These are phyloP conservation scores for Gallinago undulata DNA, from an alignment of 2,113 vertebrate species.

Conservation along the genomic window DNA sequence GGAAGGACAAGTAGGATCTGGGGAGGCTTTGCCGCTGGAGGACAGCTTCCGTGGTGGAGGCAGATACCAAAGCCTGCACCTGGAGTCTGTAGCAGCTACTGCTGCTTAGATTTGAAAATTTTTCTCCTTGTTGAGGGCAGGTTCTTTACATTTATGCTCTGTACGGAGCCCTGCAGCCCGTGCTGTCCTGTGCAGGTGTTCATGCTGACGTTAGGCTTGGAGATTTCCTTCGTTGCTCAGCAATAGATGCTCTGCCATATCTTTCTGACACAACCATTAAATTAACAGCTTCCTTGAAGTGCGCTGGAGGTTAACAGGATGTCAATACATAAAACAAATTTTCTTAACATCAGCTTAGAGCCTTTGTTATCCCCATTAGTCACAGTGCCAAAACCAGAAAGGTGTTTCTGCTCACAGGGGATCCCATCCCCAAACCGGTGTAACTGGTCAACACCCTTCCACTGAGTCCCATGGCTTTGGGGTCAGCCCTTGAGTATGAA, in stretches of 20 bases:
- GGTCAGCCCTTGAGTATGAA: not conserved
- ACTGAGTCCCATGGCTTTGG: not conserved
- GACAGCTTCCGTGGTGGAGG: not conserved
- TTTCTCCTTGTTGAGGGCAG: not conserved
- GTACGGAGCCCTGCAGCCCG: not conserved
- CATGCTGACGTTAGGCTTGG: not conserved
- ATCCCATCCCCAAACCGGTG: not conserved
- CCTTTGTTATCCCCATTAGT: not conserved
- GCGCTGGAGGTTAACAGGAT: slow-evolving; percentile 21
- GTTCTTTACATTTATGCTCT: not conserved
- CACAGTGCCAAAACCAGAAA: not conserved
- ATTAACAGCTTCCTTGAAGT: slow-evolving; percentile 28
- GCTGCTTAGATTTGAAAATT: not conserved
- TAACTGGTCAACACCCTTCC: not conserved
- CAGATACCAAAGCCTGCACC: not conserved
- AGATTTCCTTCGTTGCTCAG: not conserved
- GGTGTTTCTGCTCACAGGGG: not conserved
- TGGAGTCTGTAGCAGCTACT: not conserved
- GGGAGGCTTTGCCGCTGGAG: not conserved
- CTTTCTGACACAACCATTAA: not conserved
- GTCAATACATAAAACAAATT: not conserved
- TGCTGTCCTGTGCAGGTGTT: not conserved
- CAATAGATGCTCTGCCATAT: not conserved
- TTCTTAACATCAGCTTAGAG: not conserved
- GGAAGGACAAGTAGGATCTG: not conserved